Base-by-base conservation (phyloP, 2,113 vertebrate species). In the Sciurus niger region DNA sequence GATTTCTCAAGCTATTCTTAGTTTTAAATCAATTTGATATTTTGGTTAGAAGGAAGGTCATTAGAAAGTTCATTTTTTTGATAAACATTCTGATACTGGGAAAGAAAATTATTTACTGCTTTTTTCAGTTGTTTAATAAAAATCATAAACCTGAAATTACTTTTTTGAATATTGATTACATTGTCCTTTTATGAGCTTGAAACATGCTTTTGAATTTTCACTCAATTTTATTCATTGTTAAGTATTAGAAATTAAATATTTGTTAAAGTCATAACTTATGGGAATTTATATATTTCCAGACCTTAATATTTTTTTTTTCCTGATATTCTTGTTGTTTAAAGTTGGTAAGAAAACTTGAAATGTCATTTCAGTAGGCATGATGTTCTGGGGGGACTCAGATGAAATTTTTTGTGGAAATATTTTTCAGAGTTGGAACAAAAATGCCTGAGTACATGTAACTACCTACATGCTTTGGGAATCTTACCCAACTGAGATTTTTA, bases 171-270 rank as follows among this genome's bases (percentile, higher is more conserved):
- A 89, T 28, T 92, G 58, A 76, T 78, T 80, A 13, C 16, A n/a
- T 74, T 74, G 84, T 93, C 16, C 91, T 80, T 82, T 93, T 6
- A 89, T 83, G 63, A 93, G 5, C 30, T 55, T 43, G 16, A 89
- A 24, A 32, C n/a, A 89, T 73, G 51, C 9, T 63, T 12, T 83
- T 89, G 2, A 70, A 58, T 60, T 86, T 9, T 83, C 6, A 17
- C 6, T 60, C 76, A 40, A 9, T 65, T 65, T 89, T 78, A 48
- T 72, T 90, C 34, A 92, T 53, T 53, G 30, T 88, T 63, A 4
- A 24, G 9, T 1, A 6, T 58, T 92, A 58, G 16, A 51, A 78
- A 30, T 68, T 67, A 53, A 86, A 30, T 92, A 72, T 77, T 82
- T 65, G 0, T 48, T 48, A 73, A 70, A 51, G 10, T 73, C 10